Evolutionary conservation across 2,797 vertebrate genomes (phyloP).

Genomic region (Anniella stebbinsi): DNA sequence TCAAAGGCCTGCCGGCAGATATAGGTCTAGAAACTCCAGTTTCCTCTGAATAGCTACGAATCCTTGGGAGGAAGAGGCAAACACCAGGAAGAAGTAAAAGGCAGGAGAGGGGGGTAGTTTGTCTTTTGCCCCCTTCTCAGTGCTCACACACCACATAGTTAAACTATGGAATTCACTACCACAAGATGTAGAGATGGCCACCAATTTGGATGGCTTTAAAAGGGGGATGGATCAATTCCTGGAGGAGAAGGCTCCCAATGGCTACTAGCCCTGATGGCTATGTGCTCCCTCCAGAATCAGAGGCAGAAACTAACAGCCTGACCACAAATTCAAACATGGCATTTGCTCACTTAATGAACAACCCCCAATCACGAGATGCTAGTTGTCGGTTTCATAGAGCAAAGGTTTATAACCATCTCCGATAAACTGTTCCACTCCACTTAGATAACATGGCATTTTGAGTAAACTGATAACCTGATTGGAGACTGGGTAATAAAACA

Average conservation of each 20-base stretch:
- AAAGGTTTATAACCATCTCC: slow-evolving; percentile 19
- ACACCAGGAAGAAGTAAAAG: background rate
- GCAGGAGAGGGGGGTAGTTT: background rate
- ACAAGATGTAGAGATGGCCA: no score
- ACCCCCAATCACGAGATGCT: background rate
- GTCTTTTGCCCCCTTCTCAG: background rate
- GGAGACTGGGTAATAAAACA: background rate
- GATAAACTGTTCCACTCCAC: slow-evolving; percentile 19
- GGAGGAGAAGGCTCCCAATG: no score
- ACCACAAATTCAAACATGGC: background rate
- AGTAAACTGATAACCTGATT: background rate
- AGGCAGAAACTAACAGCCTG: background rate
- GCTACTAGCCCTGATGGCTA: no score
- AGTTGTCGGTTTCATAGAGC: background rate
- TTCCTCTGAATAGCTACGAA: background rate
- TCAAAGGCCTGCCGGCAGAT: background rate
- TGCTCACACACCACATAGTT: no score
- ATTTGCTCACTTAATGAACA: slow-evolving; percentile 7
- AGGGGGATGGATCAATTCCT: no score
- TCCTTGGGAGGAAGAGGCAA: background rate
- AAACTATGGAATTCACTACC: no score
- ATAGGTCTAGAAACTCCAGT: background rate
- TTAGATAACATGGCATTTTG: slow-evolving; percentile 16
- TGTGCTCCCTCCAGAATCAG: no score
- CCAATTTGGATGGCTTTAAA: no score